These are phyloP conservation scores for Hemithea aestivaria DNA, from an alignment of 2,888 invertebrate genomes.

Conservation along the genomic window DNA sequence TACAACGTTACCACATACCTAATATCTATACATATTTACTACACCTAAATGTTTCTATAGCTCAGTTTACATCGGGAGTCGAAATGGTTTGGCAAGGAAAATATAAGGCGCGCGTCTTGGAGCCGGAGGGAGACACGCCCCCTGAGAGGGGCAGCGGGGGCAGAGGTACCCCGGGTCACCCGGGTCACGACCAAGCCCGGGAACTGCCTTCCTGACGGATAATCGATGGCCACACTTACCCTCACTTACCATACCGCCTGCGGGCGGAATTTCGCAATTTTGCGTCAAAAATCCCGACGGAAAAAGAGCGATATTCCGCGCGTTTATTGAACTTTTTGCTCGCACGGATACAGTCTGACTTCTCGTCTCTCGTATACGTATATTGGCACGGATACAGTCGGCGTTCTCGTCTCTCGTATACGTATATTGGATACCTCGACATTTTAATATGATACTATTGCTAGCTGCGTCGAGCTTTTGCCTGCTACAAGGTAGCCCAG, in stretches of 20 bases:
- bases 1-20: no score
- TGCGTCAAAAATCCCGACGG: neutral
- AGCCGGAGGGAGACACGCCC: slow-evolving; percentile 53
- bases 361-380: no score
- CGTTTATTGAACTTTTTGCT: no score
- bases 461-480: no score
- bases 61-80: slow-evolving; percentile 28
- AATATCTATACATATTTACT: no score
- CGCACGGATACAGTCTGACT: slow-evolving; percentile 5
- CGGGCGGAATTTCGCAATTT: neutral
- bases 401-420: no score
- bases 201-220: slow-evolving; percentile 37
- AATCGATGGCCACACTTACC: slow-evolving; percentile 39
- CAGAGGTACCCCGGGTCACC: slow-evolving; percentile 51
- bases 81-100: slow-evolving; percentile 48
- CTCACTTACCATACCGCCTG: slow-evolving; percentile 2
- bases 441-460: no score
- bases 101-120: slow-evolving; percentile 51
- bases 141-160: slow-evolving; percentile 22
- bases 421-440: no score
- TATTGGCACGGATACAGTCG: no score
- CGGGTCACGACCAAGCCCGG: slow-evolving; percentile 47
- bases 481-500: no score
- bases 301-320: no score
- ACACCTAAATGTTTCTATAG: slow-evolving; percentile 20